Base-by-base conservation (phyloP, 2,113 vertebrate genomes). In the Etia nguti region DNA sequence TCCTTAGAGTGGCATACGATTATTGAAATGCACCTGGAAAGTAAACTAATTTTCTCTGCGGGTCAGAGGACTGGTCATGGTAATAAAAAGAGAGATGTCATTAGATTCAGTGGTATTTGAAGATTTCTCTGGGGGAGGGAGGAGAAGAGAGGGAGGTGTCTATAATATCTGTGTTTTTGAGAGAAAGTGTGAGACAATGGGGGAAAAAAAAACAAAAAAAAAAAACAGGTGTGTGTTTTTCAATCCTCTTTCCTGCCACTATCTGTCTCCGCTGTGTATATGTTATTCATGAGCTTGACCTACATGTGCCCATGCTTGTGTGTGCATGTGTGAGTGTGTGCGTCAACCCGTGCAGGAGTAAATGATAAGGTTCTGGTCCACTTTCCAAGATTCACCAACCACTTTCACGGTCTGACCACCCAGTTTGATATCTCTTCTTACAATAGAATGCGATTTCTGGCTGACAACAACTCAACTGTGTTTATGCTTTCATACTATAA, bases 251-350 rank as follows among this genome's bases (percentile, higher is more conserved):
- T 82, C 52, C 36, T 60, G 86, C 81, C 86, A 55, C 83, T 86
- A 86, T 88, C 83, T 55, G 62, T 82, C 89, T 88, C 88, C 85
- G 86, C 86, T 80, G 90, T 90, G 86, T 88, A 81, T 90, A 88
- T 86, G 90, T 91, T 93, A 94, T 94, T 95, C 94, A 93, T 94
- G 89, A 94, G 90, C 85, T 73, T 93, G 93, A 95, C 94, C 94
- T 93, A 95, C 93, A 94, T 95, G 90, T 60, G 54, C 83, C 13
- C 16, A 22, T 41, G 86, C 79, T 59, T 86, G 88, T 88, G 89
- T 81, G 87, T 89, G 86, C 16, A 62, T 68, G 48, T 38, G 50
- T 81, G 84, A 81, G 77, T 77, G 82, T 80, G 82, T 87, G 70
- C 85, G 79, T 83, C 73, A 62, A 46, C 82, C 50, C 46, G 8